phyloP scores from a whole-genome alignment of 2,888 invertebrate species.

The Zonitis immaculata region DNA sequence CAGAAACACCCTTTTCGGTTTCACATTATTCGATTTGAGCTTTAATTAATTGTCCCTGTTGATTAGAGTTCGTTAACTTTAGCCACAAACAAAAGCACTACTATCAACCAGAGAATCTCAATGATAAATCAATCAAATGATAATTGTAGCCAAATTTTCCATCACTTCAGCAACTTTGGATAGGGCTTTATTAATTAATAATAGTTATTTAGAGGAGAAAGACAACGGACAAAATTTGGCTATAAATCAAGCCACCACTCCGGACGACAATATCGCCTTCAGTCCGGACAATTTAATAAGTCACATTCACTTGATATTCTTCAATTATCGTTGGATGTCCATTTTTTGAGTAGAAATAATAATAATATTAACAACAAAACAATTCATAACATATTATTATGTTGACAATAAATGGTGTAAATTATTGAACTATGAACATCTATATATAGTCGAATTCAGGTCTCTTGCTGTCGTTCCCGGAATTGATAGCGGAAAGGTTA shows the following conservation, averaged over 20 bases:
- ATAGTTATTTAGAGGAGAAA: not conserved
- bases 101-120: not conserved
- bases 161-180: conserved; percentile 11
- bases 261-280: conserved; percentile 17
- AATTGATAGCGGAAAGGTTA: conserved; percentile 49
- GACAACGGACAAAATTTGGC: not conserved
- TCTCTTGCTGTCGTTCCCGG: conserved; percentile 34
- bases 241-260: not conserved
- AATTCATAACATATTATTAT: too few species aligned
- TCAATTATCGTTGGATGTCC: conserved; percentile 23
- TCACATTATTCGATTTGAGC: conserved; percentile 18
- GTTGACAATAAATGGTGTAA: conserved; percentile 5
- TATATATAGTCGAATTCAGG: conserved; percentile 30
- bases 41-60: conserved; percentile 19
- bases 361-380: not conserved
- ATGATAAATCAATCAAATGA: not conserved
- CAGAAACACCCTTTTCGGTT: conserved; percentile 14
- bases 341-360: not conserved
- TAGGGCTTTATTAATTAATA: not conserved
- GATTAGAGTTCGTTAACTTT: conserved; percentile 6
- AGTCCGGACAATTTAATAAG: conserved; percentile 20
- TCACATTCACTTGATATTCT: conserved; percentile 19
- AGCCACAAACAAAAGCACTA: not conserved
- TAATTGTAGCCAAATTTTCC: not conserved
- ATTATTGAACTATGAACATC: conserved; percentile 41